A percentile compares a stretch with the other conserved stretches of the same genome.
Conservation (phyloP, 1,140 invertebrate genomes). For the Tetramorium parvispinum region DNA sequence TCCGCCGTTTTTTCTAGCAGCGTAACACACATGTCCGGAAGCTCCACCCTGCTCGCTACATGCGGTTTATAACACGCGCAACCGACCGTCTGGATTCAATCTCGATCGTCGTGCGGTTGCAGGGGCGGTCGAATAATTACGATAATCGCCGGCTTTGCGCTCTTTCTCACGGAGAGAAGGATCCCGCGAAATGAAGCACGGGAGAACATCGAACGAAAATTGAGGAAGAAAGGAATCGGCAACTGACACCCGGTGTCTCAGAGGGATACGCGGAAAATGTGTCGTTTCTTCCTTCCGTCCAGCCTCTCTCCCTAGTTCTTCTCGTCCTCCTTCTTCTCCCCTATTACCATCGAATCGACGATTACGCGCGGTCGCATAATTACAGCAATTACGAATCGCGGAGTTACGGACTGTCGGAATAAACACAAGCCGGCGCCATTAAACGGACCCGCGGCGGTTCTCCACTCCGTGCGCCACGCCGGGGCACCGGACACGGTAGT, state of each 20-base stretch:
- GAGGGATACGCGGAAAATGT: not conserved
- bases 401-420: conserved; percentile 70
- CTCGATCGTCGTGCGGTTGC: conserved; percentile 55
- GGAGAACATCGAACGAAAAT: conserved; percentile 49
- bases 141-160: conserved; percentile 59
- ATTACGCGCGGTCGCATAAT: conserved; percentile 69
- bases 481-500: conserved; percentile 42
- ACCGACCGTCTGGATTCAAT: conserved; percentile 44
- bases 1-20: not conserved
- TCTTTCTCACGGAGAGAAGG: conserved; percentile 46
- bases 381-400: conserved; percentile 71
- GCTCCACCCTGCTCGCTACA: conserved; percentile 38
- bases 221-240: not conserved
- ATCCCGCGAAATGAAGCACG: conserved; percentile 44
- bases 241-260: not conserved
- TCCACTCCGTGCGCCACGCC: not conserved
- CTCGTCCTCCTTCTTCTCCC: not conserved
- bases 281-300: conserved; percentile 3
- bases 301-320: not conserved
- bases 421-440: conserved; percentile 64
- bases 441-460: conserved; percentile 53
- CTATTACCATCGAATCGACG: conserved; percentile 56
- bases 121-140: conserved; percentile 57
- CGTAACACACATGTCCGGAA: conserved; percentile 29
- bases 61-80: conserved; percentile 36